Percentiles rank a stretch among this genome's conserved stretches.
Evolutionary conservation across 2,113 vertebrate species (phyloP).

Genomic region (Echinops telfairi): DNA sequence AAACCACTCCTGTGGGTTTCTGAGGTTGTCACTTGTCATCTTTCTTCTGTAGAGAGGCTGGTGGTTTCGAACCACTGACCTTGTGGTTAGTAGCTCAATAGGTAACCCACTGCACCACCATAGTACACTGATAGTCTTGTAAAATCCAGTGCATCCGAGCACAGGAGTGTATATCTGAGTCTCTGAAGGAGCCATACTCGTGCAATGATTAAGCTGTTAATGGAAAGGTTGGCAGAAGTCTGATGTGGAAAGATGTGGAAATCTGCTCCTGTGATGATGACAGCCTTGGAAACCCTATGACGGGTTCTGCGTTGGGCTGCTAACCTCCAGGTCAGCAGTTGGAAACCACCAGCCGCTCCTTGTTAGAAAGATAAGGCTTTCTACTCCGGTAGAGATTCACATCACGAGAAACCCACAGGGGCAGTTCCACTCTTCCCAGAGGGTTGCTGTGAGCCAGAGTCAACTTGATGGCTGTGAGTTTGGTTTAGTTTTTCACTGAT

Average conservation of each 20-base stretch:
- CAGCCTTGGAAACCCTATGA: too few relatives aligned
- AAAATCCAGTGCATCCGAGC: too few relatives aligned
- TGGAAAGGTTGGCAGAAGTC: not conserved
- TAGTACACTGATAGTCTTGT: not conserved
- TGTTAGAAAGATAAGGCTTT: not conserved
- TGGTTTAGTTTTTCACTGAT: not conserved
- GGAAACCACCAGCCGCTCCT: not conserved
- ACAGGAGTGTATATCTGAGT: too few relatives aligned
- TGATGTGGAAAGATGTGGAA: too few relatives aligned
- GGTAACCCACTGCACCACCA: not conserved
- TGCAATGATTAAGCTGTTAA: not conserved
- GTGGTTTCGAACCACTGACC: not conserved
- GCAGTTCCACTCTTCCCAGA: not conserved
- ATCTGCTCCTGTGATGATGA: too few relatives aligned
- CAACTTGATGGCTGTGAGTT: not conserved
- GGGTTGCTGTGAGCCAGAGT: not conserved
- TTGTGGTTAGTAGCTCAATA: not conserved
- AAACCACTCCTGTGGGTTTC: too few relatives aligned
- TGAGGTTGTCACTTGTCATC: too few relatives aligned
- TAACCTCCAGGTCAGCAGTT: not conserved
- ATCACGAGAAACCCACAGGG: not conserved
- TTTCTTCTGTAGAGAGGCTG: too few relatives aligned
- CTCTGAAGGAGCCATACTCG: not conserved
- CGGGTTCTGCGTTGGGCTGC: not conserved
- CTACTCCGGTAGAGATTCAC: not conserved